Base-by-base conservation (phyloP, 2,797 vertebrate genomes). In the Sebastiscus tertius region DNA sequence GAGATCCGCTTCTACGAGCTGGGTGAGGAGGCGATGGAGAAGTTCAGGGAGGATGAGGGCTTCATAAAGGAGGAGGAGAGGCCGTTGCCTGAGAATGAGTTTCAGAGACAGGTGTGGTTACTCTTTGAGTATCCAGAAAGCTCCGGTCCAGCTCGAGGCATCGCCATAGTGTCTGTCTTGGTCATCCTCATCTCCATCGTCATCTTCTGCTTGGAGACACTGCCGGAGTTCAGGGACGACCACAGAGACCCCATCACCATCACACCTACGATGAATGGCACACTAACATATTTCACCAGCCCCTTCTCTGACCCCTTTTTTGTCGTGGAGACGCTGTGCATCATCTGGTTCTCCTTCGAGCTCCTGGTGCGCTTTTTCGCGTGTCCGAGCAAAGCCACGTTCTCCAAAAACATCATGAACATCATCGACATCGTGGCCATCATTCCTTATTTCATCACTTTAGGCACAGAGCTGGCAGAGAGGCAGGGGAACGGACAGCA, bases 261-360 rank as follows among this genome's bases (percentile, higher is more conserved):
- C n/a, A 80, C 91, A 31, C 91, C 94, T 6, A 72, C 92, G 27
- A 86, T 91, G 20, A 96, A 96, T 55, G 94, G 94, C 89, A 96
- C 96, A 6, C 65, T 92, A 34, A 72, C 94, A 0, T 94, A 92
- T 86, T 27, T 93, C 33, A 90, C 95, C 72, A 95, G 95, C 77
- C 94, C 96, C 0, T 99, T 99, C 93, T 98, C 98, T 0, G 98
- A 99, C 88, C 98, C 98, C 3, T 99, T 99, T 95, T 99, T 99
- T 72, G 97, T 99, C 39, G 97, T 99, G 86, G 98, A 99, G 96
- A 99, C 98, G 4, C 89, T 99, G 73, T 99, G 98, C 83, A 99
- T 99, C 91, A 98, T 99, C 90, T 99, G 98, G 98, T 99, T 99
- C 94, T 99, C 98, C 54, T 99, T 99, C 0, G 98, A 99, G 94